phyloP scores from a whole-genome alignment of 2,113 vertebrate genomes.

The Illadopsis cleaveri region DNA sequence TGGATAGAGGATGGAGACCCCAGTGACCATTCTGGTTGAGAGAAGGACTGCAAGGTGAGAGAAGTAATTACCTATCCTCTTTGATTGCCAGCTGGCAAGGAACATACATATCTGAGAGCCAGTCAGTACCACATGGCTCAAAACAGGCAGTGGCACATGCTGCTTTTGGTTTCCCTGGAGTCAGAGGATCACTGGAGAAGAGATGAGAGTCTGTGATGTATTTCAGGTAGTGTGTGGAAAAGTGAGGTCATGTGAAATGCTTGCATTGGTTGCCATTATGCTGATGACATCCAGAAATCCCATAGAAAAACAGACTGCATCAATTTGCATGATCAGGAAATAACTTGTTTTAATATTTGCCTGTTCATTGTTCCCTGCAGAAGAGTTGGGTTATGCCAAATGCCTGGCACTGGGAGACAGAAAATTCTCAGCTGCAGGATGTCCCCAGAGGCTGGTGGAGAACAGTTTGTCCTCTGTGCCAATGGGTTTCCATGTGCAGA shows the following conservation, averaged over 20 bases:
- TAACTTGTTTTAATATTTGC: neutral
- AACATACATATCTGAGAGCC: neutral
- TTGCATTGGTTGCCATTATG: neutral
- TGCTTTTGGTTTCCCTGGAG: neutral
- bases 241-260: neutral
- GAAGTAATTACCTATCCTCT: neutral
- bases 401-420: neutral
- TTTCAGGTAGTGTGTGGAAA: neutral
- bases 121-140: neutral
- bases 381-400: neutral
- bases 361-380: neutral
- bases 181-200: neutral
- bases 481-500: neutral
- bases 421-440: neutral
- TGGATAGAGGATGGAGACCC: rapidly evolving
- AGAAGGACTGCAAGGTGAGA: neutral
- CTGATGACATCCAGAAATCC: neutral
- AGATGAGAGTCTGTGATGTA: neutral
- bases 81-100: neutral
- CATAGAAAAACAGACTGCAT: neutral
- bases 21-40: neutral
- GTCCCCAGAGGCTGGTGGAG: neutral
- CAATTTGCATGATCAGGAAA: neutral
- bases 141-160: neutral
- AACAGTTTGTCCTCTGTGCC: neutral